Base-by-base conservation (phyloP, 2,113 vertebrate species). In the Dicerorhinus sumatrensis region DNA sequence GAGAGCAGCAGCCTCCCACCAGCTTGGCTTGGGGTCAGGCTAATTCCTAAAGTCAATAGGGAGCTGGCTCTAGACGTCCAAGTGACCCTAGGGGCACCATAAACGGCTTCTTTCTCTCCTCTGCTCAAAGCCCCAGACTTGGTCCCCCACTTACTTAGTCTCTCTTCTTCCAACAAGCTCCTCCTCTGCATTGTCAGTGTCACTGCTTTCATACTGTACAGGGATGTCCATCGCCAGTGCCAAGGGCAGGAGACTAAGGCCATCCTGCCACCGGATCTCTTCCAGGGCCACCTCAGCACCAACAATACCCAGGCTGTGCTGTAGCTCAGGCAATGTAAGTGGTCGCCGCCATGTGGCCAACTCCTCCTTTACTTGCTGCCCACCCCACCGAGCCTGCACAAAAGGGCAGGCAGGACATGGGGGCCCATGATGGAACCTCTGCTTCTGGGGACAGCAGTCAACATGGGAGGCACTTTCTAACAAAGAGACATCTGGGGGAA, bases 181-280 rank as follows among this genome's bases (percentile, higher is more conserved):
- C 25, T 84, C 39, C 20, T 72, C 91, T 54, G 13, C 0, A 0
- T 36, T 25, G 5, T 65, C 77, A n/a, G 58, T 1, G 23, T 27
- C 77, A 9, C 8, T n/a, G 89, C 89, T 94, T 63, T 94, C 62
- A 82, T 95, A 98, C 21, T 97, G 94, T 29, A 97, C 14, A 1
- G 98, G 98, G 80, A 98, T 97, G 36, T 98, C 89, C 0, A 97
- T 97, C 0, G 91, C 95, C 16, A 98, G 79, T 6, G 98, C 96
- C 88, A 98, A 93, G 10, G 98, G 86, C 67, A 98, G 93, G n/a
- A 98, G 97, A n/a, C 92, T 93, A 12, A 98, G 97, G 58, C 98
- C 95, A 31, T 87, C 56, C 12, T 63, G 42, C 98, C 98, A 98
- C 1, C 5, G 80, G 12, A 89, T 36, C 91, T 99, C 98, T 39